Evolutionary conservation across 2,888 invertebrate genomes (phyloP), one percentile per base, ranked within the genome.

Genomic region (Xestia xanthographa): DNA sequence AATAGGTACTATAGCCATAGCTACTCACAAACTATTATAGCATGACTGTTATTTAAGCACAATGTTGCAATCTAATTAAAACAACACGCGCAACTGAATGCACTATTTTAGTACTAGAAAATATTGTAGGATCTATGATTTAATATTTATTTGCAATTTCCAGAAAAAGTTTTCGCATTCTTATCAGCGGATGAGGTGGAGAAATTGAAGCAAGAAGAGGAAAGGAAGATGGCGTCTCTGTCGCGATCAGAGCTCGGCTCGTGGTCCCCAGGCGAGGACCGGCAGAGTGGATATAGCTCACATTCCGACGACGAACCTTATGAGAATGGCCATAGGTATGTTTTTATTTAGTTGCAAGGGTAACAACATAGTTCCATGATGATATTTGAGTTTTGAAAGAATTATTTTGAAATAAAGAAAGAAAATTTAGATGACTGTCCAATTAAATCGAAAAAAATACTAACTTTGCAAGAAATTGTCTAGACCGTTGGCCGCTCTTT

Each of bases 171-270:
- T 93, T 99, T 99, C 97, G 98, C 98, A 95, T 99, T 99, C 97
- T 97, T 99, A 93, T 99, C 98, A 94, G 98, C 98, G 94, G 98
- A 99, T 96, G 99, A 99, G 97, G 98, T 99, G 91, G 98, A 99
- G 97, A 98, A 98, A 96, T 97, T 99, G 97, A 98, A 98, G 96
- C 98, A 98, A 92, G 99, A 99, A 97, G 99, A 99, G 97, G 98
- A 98, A 92, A 97, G 97, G 94, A 98, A 98, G 97, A 98, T 99
- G 95, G 98, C 98, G 69, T 97, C 97, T 63, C 94, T 98, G 89
- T 97, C 98, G 77, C 97, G 97, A 88, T 97, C 97, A 66, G 98
- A 98, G 91, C 93, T 95, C 91, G 93, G 94, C 91, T 95, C 95
- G 88, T 96, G 96, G 96, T 96, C 96, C 88, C 94, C 94, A 79